Base-by-base conservation (phyloP, 2,113 vertebrate genomes). In the Microcebus lehilahytsara region DNA sequence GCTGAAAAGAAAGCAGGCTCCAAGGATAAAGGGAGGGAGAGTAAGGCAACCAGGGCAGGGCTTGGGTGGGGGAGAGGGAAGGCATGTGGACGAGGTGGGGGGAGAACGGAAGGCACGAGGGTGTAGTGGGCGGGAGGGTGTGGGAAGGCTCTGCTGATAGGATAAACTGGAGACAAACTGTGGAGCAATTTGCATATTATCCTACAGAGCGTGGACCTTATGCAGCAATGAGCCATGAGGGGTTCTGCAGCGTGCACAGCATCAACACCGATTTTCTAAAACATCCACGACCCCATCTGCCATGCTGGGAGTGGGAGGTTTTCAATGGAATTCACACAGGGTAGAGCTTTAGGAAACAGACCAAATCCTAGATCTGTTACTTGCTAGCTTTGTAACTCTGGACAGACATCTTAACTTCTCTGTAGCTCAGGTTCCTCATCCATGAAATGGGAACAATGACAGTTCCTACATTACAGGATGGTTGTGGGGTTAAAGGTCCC, bases 61-160 rank as follows among this genome's bases (percentile, higher is more conserved):
- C 4, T 64, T 30, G 1, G 13, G 40, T 9, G 12, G 56, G 22
- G 46, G 53, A 27, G 9, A 40, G 34, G 74, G 34, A 42, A 58
- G 13, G 9, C 6, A 7, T 13, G 22, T 30, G 72, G 30, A 40
- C 2, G 23, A 71, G 67, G 10, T 4, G 4, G 6, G 23, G 40
- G 20, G 30, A 14, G 9, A 12, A 56, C 6, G 37, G 30, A 13
- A 25, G 8, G 40, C 11, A 30, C 7, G 32, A 30, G 22, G 49
- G 23, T 0, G 11, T 12, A 10, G 30, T 3, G 46, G 46, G 75
- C 17, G 46, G 66, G 30, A 17, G n/a, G 17, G 0, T 34, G 7
- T 2, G 42, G 40, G 71, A 80, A 81, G 60, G 49, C 3, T 40
- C 74, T 66, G 19, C 27, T 12, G 53, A 58, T 5, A 72, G 7